phyloP scores from a whole-genome alignment of 2,113 vertebrate genomes.

The Isichthys henryi region DNA sequence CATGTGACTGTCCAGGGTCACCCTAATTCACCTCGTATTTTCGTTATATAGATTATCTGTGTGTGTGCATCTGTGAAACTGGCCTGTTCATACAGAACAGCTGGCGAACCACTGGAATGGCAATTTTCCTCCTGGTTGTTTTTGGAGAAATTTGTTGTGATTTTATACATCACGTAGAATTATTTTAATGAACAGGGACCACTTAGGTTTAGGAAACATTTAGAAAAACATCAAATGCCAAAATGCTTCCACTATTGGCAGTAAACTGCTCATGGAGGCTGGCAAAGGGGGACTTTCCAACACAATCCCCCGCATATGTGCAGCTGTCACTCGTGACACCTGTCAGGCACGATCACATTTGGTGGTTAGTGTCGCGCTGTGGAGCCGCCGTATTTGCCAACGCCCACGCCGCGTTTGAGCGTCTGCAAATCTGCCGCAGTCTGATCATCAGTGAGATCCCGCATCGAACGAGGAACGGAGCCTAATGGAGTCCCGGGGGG shows the following conservation, averaged over 20 bases:
- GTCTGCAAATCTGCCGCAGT: not conserved
- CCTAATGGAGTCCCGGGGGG: not conserved
- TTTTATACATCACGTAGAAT: not conserved
- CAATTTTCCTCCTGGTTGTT: not conserved
- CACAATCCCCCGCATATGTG: not conserved
- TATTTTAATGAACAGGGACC: not conserved
- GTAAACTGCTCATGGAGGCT: not conserved
- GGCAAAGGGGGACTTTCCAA: not conserved
- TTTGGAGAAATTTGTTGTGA: not conserved
- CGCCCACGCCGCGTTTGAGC: not conserved
- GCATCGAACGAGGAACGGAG: not conserved
- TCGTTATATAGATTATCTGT: not conserved
- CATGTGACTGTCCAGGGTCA: not conserved
- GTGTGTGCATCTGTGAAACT: not conserved
- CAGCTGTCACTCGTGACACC: not conserved
- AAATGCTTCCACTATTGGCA: not conserved
- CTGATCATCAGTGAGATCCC: not conserved
- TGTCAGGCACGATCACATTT: not conserved
- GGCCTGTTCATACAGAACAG: not conserved
- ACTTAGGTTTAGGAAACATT: not conserved
- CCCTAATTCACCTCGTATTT: not conserved
- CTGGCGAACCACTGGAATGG: not conserved
- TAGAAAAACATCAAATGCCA: not conserved
- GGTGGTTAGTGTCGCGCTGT: not conserved
- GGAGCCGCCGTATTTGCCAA: not conserved